Evolutionary conservation across 2,113 vertebrate genomes (phyloP), one percentile per base, ranked within the genome.

Genomic region (Bolborhynchus lineola): DNA sequence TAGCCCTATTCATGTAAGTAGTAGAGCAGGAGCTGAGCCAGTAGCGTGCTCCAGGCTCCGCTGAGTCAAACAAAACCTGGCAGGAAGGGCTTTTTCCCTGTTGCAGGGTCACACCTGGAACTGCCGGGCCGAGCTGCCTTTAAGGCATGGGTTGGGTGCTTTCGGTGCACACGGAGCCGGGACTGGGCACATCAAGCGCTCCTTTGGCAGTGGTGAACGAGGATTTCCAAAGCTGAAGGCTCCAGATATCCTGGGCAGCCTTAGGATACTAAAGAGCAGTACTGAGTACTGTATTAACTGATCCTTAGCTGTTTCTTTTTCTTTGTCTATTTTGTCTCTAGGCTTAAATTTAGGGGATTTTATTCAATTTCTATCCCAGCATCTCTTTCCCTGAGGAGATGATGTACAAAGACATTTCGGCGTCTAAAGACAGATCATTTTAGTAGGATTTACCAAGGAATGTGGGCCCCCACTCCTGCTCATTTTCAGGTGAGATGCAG

Each of bases 21-120:
- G 33, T 4, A 3, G 7, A 14, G 49, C 19, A 12, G 25, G 83
- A 5, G 15, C 53, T 3, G 11, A 76, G 47, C 71, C 5, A 10
- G 33, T 1, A 11, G 29, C 5, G 2, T 7, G 37, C 70, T 63
- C 6, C 21, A n/a, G 49, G 84, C 80, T 74, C 84, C 78, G 65
- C 70, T 39, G 81, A 67, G 47, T 29, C 70, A 33, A 71, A 72
- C 4, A 21, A 50, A 82, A 29, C 11, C 29, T 6, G 60, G 37
- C 29, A 52, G 3, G 4, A 41, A 55, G 28, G 37, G 2, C 0
- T 6, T 26, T 24, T 55, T 37, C 21, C 67, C 29, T 25, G 5
- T 53, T 42, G 16, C 41, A 41, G 57, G 68, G 35, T 62, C 57
- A 83, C 44, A 35, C 24, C 49, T 55, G 1, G 9, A 62, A 5